These are phyloP conservation scores for Chloroceryle inda DNA, from an alignment of 2,797 vertebrate species.

Conservation along the genomic window DNA sequence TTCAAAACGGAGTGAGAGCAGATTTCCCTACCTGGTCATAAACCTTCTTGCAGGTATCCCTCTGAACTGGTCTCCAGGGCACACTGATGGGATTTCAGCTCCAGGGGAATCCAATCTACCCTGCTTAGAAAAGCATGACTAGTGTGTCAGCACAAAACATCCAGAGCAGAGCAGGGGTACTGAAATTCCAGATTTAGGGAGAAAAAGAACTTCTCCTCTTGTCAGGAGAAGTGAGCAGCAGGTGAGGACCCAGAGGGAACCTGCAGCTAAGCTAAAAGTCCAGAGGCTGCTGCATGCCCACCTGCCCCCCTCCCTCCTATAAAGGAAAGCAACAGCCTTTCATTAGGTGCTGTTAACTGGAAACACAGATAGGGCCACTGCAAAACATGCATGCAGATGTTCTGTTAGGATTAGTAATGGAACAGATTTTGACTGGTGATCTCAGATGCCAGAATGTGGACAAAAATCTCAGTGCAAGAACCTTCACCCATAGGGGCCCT, in stretches of 20 bases:
- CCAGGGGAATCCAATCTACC: not conserved
- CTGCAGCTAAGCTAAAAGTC: not conserved
- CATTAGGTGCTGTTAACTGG: not conserved
- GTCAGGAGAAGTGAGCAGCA: not conserved
- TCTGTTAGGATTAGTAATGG: not conserved
- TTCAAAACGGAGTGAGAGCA: not conserved
- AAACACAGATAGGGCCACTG: not conserved
- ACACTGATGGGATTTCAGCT: not conserved
- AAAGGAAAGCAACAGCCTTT: not conserved
- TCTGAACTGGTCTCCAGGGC: not conserved
- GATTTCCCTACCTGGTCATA: not conserved
- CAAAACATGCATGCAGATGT: not conserved
- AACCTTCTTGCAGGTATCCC: not conserved
- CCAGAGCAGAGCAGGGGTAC: not conserved
- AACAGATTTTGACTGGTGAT: not conserved
- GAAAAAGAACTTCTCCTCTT: not conserved
- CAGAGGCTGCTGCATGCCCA: fast-evolving
- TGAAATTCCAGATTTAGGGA: not conserved
- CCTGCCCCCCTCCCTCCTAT: too few species aligned
- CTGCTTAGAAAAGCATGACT: not conserved
- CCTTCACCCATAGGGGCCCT: too few species aligned
- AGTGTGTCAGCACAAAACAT: not conserved
- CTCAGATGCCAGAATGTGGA: not conserved
- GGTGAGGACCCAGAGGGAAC: not conserved
- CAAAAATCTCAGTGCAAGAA: not conserved